Evolutionary conservation across 2,797 vertebrate genomes (phyloP), one percentile per base, ranked within the genome.

Genomic region (Sternarchorhynchus goeldii): DNA sequence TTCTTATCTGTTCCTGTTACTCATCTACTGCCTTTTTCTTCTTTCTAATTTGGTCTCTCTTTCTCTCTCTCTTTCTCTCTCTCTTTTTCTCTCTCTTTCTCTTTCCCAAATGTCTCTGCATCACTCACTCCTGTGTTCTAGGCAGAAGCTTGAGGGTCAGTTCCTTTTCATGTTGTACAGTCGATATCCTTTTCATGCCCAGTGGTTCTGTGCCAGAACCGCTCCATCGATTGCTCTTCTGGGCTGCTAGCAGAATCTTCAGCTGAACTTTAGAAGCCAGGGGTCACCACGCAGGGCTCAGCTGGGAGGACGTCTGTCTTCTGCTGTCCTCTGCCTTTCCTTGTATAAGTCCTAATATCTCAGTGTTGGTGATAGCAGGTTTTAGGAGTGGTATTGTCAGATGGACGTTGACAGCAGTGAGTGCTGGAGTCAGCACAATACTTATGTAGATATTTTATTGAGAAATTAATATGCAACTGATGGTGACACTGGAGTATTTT

Each of bases 91-190:
- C 55, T 69, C 39, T 63, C n/a, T 50, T 65, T 20, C 8, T 69
- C 70, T 36, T n/a, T 55, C 34, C 17, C 64, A 55, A 39, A 73
- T 25, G 12, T 45, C 67, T 34, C 66, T 75, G 32, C 18, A 68
- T 34, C 45, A 5, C 63, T 74, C 74, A 34, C 20, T 74, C 64
- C 18, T 72, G 57, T 68, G 21, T 83, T 82, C 77, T 63, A 67
- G 56, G 64, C 68, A 34, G 78, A 73, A 66, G 10, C 34, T 71
- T 36, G 4, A 81, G n/a, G 74, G 75, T 85, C 76, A 81, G 56
- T 78, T 86, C 73, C 73, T 86, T 89, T 87, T 87, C 75, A 81
- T 85, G 81, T 84, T 75, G 76, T 66, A 60, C 73, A 82, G 82
- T 81, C 66, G 39, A 77, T 82, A 60, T 80, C 83, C 56, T 82